Percentiles rank a stretch among this genome's conserved stretches.
phyloP scores from a whole-genome alignment of 2,797 vertebrate species.

The Siniperca scherzeri region DNA sequence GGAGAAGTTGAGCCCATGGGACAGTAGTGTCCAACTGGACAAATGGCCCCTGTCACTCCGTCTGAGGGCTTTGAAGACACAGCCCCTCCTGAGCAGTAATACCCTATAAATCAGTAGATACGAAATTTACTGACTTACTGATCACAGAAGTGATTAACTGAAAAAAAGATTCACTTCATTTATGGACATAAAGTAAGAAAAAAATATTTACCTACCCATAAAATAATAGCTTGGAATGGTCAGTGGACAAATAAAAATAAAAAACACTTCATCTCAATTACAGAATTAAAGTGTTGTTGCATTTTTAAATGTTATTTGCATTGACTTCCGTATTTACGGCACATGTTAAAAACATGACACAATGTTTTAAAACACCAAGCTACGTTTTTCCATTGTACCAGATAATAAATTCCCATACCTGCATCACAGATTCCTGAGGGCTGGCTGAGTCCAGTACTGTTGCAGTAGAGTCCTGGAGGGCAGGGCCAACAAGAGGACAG shows the following conservation, averaged over 20 bases:
- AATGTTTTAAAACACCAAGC: not conserved
- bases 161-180: not conserved
- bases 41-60: conserved; percentile 83
- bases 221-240: not conserved
- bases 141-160: not conserved
- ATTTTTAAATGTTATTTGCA: not conserved
- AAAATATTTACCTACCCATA: not conserved
- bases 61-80: conserved; percentile 82
- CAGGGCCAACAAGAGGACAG: conserved; percentile 87
- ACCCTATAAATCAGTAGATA: conserved; percentile 81
- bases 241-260: not conserved
- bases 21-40: conserved; percentile 87
- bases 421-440: conserved; percentile 86
- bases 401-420: conserved; percentile 75
- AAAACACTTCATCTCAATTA: not conserved
- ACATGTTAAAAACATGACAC: not conserved
- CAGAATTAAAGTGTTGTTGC: not conserved
- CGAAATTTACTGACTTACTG: not conserved
- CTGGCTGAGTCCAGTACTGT: conserved; percentile 82
- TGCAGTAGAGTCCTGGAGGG: conserved; percentile 90
- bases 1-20: conserved; percentile 82
- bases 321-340: too few relatives aligned
- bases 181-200: not conserved
- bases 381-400: not conserved
- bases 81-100: conserved; percentile 87